Evolutionary conservation across 2,888 invertebrate species (phyloP), one percentile per base, ranked within the genome.

Genomic region (Troilus luridus): DNA sequence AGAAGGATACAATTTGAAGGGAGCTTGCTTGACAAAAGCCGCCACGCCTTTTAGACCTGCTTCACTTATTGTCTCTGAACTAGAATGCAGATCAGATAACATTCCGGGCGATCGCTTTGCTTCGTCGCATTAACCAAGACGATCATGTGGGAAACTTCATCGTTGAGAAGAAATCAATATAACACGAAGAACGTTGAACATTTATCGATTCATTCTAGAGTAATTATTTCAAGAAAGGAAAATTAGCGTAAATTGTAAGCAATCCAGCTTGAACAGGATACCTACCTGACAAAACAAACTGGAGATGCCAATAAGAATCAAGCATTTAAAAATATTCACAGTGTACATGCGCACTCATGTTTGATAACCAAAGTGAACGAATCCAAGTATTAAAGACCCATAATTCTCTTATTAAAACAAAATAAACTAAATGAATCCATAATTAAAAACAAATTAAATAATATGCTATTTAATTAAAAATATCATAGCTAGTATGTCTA

Each of bases 1-100:
- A 85, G n/a, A 85, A 85, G 85, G 85, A 85, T 85, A 85, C 85
- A n/a, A 85, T 85, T 85, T 85, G 56, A 85, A 85, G 85, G n/a
- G 56, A 21, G 54, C 54, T 58, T 56, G 56, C 85, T 58, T 56
- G 85, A 85, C 85, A 85, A 85, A 85, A 58, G 85, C 56, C 3
- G 85, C 85, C 85, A 54, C 85, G n/a, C 85, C 85, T 56, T 21
- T 56, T 85, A 85, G 85, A 85, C 56, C 72, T 85, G 56, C 85
- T 85, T 85, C 85, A 58, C n/a, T 85, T 85, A 85, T 85, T 85
- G 85, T 85, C 85, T 85, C 56, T 17, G n/a, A 54, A 85, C 85
- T 85, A 56, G 85, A 54, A 85, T 58, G 85, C 85, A 58, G 85
- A 85, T 85, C 85, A 85, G 85, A 85, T 85, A 85, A 85, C 85